Evolutionary conservation across 2,797 vertebrate species (phyloP).

Genomic region (Acrocephalus scirpaceus): DNA sequence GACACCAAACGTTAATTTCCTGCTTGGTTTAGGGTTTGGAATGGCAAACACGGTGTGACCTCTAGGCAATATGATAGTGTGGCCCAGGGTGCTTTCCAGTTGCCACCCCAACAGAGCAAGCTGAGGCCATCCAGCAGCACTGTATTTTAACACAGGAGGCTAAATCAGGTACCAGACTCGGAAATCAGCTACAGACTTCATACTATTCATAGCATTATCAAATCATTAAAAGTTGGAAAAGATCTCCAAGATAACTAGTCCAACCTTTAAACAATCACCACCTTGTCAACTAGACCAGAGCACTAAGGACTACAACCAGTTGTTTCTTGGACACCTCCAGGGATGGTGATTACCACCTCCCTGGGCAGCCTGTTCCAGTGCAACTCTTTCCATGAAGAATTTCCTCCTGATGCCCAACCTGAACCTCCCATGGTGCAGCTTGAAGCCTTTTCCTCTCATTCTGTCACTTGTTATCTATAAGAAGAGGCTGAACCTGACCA

Average conservation of each 20-base stretch:
- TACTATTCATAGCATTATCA: not conserved
- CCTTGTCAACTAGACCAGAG: not conserved
- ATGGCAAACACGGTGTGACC: not conserved
- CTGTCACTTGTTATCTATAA: not conserved
- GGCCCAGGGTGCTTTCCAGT: rapidly evolving
- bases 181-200: not conserved
- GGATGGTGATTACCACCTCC: not conserved
- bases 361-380: not conserved
- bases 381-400: not conserved
- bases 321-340: not conserved
- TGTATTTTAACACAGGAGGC: not conserved
- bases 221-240: not conserved
- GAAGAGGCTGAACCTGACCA: not conserved
- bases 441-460: not conserved
- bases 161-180: not conserved
- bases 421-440: not conserved
- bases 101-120: not conserved
- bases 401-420: not conserved
- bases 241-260: not conserved
- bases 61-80: rapidly evolving
- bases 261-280: not conserved
- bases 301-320: not conserved
- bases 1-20: not conserved
- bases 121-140: not conserved
- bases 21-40: not conserved